Conservation (phyloP, 1,140 invertebrate species). For the Hestina assimilis region DNA sequence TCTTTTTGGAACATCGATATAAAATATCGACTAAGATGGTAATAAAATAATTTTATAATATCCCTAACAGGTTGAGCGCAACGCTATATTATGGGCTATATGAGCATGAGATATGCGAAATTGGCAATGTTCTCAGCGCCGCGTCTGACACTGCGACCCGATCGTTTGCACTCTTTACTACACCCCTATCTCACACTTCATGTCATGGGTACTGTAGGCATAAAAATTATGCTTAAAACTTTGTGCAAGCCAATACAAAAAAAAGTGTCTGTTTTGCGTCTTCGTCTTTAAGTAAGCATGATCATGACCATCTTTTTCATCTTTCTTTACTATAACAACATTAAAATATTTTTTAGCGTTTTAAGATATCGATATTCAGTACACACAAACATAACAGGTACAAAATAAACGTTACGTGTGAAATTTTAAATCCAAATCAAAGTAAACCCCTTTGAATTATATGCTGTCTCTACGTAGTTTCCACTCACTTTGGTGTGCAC, state of each 20-base stretch:
- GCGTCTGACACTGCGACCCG: constrained; percentile 63
- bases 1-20: neutral
- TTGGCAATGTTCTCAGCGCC: constrained; percentile 60
- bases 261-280: too few species aligned
- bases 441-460: too few species aligned
- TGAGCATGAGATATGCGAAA: constrained; percentile 51
- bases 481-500: constrained; percentile 52
- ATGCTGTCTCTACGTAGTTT: constrained; percentile 49
- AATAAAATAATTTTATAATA: constrained; percentile 33
- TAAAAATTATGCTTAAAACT: too few species aligned
- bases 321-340: too few species aligned
- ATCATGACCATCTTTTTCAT: too few species aligned
- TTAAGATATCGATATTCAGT: too few species aligned
- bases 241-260: too few species aligned
- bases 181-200: constrained; percentile 69
- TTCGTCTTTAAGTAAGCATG: too few species aligned
- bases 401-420: too few species aligned
- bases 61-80: constrained; percentile 28
- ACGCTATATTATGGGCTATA: constrained; percentile 4
- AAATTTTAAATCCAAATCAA: too few species aligned
- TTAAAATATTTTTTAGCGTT: too few species aligned
- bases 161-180: constrained; percentile 75
- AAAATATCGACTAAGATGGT: constrained; percentile 4
- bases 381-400: too few species aligned
- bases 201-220: constrained; percentile 47